These are phyloP conservation scores for Mythimna ferrago DNA, from an alignment of 2,888 invertebrate genomes.

Conservation along the genomic window DNA sequence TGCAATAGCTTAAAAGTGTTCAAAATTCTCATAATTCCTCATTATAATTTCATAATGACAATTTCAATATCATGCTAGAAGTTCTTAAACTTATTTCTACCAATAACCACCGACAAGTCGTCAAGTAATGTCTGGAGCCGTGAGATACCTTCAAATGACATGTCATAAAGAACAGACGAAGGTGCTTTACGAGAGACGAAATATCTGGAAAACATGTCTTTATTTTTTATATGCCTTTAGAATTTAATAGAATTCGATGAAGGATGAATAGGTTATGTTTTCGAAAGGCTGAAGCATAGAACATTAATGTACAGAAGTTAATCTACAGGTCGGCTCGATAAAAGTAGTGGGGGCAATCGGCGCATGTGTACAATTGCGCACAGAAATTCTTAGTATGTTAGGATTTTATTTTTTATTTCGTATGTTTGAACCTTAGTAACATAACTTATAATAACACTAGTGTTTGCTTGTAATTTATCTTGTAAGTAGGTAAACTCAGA, in stretches of 20 bases:
- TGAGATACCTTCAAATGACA: slow-evolving; percentile 20
- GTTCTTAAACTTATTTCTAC: not conserved
- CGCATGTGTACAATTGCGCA: too few relatives aligned
- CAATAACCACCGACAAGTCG: not conserved
- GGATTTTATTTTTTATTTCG: too few relatives aligned
- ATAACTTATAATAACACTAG: too few relatives aligned
- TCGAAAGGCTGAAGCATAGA: not conserved
- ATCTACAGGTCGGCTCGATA: too few relatives aligned
- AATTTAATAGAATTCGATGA: slow-evolving; percentile 1
- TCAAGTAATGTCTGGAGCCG: not conserved
- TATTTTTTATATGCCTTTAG: slow-evolving; percentile 17
- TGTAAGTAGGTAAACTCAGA: too few relatives aligned
- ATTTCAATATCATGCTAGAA: not conserved
- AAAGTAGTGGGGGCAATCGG: too few relatives aligned
- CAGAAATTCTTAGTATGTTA: too few relatives aligned
- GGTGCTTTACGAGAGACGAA: not conserved
- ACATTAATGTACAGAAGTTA: too few relatives aligned
- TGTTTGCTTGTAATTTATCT: too few relatives aligned
- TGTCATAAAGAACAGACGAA: slow-evolving; percentile 13
- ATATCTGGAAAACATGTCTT: slow-evolving; percentile 14
- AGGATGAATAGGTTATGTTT: slow-evolving; percentile 3
- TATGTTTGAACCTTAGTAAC: too few relatives aligned
- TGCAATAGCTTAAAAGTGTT: too few relatives aligned
- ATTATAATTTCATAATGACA: not conserved
- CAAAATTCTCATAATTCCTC: not conserved